Evolutionary conservation across 2,888 invertebrate species (phyloP).

Genomic region (Scotopteryx bipunctaria): DNA sequence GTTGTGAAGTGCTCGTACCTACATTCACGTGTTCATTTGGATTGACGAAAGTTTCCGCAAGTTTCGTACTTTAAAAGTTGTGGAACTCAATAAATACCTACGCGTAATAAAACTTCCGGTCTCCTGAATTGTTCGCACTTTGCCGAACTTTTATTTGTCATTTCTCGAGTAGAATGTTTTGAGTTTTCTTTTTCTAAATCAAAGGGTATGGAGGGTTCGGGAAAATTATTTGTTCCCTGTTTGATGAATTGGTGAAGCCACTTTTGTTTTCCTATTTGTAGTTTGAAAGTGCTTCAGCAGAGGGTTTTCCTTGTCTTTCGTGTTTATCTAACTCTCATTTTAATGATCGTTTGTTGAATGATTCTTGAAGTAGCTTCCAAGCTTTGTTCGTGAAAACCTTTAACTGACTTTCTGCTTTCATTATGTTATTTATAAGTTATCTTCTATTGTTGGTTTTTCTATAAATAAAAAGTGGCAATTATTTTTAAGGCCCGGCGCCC

Average conservation of each 20-base stretch:
- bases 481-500: too few relatives aligned
- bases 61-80: conserved; percentile 45
- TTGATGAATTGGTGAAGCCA: conserved; percentile 5
- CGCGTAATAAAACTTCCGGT: conserved; percentile 60
- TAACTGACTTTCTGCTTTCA: too few relatives aligned
- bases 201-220: conserved; percentile 10
- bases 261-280: conserved; percentile 9
- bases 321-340: not conserved
- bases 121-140: conserved; percentile 44
- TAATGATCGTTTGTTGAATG: not conserved
- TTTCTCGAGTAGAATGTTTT: conserved; percentile 26
- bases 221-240: conserved; percentile 11
- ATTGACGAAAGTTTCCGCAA: conserved; percentile 50
- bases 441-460: too few relatives aligned
- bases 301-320: not conserved
- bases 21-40: conserved; percentile 30
- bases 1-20: not conserved
- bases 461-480: too few relatives aligned
- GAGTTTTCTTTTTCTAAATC: conserved; percentile 19
- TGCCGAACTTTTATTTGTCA: conserved; percentile 46
- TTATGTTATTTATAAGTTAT: too few relatives aligned
- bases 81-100: conserved; percentile 47
- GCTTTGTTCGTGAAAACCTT: too few relatives aligned
- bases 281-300: conserved; percentile 2
- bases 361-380: too few relatives aligned